A percentile compares a stretch with the other conserved stretches of the same genome.
phyloP scores from a whole-genome alignment of 2,797 vertebrate genomes.

The Nasua narica region DNA sequence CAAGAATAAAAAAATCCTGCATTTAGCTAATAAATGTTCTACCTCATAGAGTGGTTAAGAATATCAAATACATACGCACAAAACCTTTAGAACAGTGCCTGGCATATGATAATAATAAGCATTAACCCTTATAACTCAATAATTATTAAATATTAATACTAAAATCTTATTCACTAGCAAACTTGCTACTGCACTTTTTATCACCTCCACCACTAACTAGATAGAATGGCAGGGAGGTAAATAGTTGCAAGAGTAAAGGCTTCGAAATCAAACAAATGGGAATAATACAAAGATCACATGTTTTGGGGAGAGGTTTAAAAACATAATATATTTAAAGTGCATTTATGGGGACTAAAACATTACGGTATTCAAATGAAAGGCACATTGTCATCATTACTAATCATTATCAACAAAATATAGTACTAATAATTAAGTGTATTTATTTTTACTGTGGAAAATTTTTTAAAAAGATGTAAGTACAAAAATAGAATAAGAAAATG shows the following conservation, averaged over 20 bases:
- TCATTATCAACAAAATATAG: background rate
- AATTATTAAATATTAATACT: conserved; percentile 7
- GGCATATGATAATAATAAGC: background rate
- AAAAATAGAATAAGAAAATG: conserved; percentile 1
- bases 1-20: background rate
- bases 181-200: background rate
- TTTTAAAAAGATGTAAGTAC: background rate
- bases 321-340: background rate
- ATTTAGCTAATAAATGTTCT: background rate
- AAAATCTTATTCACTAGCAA: background rate
- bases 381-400: background rate
- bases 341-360: background rate
- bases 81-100: background rate
- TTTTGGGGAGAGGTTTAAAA: background rate
- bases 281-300: background rate
- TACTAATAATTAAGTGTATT: background rate
- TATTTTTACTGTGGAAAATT: background rate
- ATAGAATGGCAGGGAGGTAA: background rate
- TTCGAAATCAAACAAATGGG: background rate
- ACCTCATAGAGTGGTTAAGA: background rate
- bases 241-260: background rate
- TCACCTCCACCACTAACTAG: background rate
- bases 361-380: background rate
- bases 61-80: background rate
- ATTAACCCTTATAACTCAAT: background rate